A percentile compares a stretch with the other conserved stretches of the same genome.
These are phyloP conservation scores for Coilia nasus DNA, from an alignment of 2,797 vertebrate species.

Conservation along the genomic window DNA sequence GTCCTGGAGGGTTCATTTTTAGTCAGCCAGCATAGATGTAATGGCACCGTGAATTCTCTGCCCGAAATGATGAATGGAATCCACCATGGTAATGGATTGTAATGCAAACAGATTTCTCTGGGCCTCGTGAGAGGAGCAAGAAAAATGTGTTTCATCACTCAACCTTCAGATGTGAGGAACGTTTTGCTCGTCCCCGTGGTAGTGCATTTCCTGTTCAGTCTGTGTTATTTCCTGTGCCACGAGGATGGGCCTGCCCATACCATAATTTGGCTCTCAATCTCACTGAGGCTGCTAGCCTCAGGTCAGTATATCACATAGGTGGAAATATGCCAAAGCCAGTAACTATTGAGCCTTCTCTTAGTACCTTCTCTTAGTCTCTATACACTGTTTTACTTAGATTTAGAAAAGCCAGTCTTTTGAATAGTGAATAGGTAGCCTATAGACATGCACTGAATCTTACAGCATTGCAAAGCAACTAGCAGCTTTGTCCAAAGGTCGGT, in stretches of 20 bases:
- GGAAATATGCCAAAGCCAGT: too few species aligned
- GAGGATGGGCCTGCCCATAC: not conserved
- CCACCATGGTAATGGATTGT: conserved; percentile 14
- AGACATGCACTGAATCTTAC: not conserved
- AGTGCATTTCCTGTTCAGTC: conserved; percentile 27
- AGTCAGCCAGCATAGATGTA: not conserved
- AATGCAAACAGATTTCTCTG: conserved; percentile 19
- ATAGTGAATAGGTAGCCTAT: too few species aligned
- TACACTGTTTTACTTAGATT: too few species aligned
- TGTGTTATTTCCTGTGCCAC: conserved; percentile 25
- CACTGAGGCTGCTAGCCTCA: not conserved
- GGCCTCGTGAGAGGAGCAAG: not conserved
- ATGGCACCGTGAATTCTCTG: not conserved
- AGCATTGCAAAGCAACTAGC: not conserved
- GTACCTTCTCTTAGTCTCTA: too few species aligned
- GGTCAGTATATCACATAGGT: too few species aligned
- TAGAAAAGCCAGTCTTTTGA: too few species aligned
- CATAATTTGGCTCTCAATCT: not conserved
- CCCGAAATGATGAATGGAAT: conserved; percentile 21
- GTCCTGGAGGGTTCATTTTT: not conserved
- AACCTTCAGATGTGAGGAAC: not conserved
- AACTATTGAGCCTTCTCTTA: too few species aligned
- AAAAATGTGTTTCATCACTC: conserved; percentile 1
- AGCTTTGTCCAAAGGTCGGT: not conserved
- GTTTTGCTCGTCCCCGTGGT: not conserved